These are phyloP conservation scores for Drosophila fungiperda DNA, from an alignment of 2,888 invertebrate genomes.

Conservation along the genomic window DNA sequence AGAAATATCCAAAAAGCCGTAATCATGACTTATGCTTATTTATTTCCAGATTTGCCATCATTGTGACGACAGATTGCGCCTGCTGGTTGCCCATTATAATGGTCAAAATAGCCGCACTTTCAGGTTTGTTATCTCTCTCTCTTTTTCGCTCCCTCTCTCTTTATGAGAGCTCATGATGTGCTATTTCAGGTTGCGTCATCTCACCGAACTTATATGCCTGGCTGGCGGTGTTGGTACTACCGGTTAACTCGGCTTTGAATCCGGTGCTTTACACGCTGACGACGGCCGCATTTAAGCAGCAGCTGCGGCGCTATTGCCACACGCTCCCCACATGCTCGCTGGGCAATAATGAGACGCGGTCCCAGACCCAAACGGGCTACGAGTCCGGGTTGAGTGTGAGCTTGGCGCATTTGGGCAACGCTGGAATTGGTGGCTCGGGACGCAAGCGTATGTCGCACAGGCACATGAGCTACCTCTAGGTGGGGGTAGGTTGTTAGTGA, in stretches of 20 bases:
- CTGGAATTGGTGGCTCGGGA: constrained; percentile 58
- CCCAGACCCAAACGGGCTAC: constrained; percentile 83
- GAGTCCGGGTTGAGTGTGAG: constrained; percentile 86
- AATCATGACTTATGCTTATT: background rate
- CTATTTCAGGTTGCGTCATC: constrained; percentile 86
- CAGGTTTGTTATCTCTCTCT: constrained; percentile 82
- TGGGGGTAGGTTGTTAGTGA: background rate
- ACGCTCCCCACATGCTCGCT: constrained; percentile 74
- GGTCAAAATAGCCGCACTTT: constrained; percentile 87
- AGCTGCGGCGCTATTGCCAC: constrained; percentile 82
- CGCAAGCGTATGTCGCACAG: constrained; percentile 84
- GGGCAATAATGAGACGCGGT: constrained; percentile 78
- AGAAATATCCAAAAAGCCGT: background rate
- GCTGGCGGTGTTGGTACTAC: constrained; percentile 87
- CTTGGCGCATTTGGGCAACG: constrained; percentile 84
- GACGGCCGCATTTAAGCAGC: constrained; percentile 87
- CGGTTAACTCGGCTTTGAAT: constrained; percentile 88
- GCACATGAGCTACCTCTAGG: constrained; percentile 80
- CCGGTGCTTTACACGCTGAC: constrained; percentile 88
- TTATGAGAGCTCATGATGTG: background rate
- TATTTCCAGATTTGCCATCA: constrained; percentile 86
- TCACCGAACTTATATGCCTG: constrained; percentile 87
- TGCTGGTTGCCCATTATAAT: constrained; percentile 88
- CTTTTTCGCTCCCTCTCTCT: background rate
- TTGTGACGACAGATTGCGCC: constrained; percentile 87